phyloP scores from a whole-genome alignment of 2,113 vertebrate genomes.

The Tetraodon nigroviridis region DNA sequence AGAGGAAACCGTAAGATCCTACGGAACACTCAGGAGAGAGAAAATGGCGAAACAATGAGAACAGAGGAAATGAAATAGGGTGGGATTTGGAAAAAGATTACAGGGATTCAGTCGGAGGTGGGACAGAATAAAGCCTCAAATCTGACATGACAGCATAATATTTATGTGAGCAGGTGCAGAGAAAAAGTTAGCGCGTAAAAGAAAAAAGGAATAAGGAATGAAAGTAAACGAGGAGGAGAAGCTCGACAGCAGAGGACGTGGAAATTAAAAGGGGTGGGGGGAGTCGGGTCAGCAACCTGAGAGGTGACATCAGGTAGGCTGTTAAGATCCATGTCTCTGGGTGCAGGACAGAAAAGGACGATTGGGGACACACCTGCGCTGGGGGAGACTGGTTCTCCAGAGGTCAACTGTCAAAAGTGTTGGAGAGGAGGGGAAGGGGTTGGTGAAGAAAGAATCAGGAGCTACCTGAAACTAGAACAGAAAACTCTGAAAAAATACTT shows the following conservation, averaged over 20 bases:
- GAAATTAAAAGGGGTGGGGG: background rate
- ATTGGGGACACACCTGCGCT: constrained; percentile 62
- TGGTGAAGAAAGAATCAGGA: no score
- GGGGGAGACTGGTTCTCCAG: constrained; percentile 38
- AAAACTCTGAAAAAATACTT: no score
- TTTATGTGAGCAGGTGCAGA: background rate
- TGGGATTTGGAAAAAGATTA: constrained; percentile 44
- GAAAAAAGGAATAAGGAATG: constrained; percentile 8
- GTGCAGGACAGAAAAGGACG: constrained; percentile 58
- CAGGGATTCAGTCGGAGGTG: constrained; percentile 19
- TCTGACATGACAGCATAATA: constrained; percentile 20
- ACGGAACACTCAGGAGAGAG: constrained; percentile 20
- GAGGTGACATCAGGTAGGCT: constrained; percentile 31
- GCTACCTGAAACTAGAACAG: no score
- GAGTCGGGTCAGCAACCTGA: constrained; percentile 18
- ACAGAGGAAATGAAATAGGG: constrained; percentile 17
- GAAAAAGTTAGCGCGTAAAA: background rate
- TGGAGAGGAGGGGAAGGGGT: background rate
- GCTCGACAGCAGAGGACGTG: constrained; percentile 37
- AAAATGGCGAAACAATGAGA: constrained; percentile 18
- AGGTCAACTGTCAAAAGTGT: constrained; percentile 61
- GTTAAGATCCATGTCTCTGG: constrained; percentile 36
- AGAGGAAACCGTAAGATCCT: constrained; percentile 8
- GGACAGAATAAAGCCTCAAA: constrained; percentile 21
- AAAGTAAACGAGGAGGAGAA: constrained; percentile 5